Conservation (phyloP, 2,113 vertebrate species). For the Nesospiza acunhae region DNA sequence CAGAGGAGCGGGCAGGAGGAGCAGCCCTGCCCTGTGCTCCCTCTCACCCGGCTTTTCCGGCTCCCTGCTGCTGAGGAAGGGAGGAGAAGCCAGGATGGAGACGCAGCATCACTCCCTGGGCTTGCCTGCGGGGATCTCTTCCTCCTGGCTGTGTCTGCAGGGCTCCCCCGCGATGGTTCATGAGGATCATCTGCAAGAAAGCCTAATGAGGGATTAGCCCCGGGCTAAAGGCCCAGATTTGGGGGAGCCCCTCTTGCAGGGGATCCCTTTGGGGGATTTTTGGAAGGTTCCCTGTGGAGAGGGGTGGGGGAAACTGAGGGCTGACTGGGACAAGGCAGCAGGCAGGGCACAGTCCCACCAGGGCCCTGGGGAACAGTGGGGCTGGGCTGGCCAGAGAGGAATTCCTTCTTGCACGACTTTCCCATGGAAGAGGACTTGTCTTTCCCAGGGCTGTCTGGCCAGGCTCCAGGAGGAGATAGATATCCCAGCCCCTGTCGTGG, state of each 20-base stretch:
- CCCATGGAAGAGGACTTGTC: slow-evolving; percentile 47
- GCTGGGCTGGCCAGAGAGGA: background rate
- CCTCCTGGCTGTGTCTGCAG: background rate
- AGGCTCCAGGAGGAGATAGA: slow-evolving; percentile 1
- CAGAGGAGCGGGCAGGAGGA: accelerated
- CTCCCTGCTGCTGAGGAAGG: background rate
- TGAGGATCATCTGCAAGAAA: background rate
- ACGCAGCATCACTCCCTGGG: background rate
- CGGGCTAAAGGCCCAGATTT: background rate
- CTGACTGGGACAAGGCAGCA: background rate
- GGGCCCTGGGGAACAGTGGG: background rate
- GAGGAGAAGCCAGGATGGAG: background rate
- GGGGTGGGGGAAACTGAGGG: accelerated
- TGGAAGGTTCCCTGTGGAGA: background rate
- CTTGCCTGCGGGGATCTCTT: background rate
- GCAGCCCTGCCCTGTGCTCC: accelerated
- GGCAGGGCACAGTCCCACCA: background rate
- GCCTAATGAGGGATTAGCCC: background rate
- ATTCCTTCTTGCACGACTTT: slow-evolving; percentile 35
- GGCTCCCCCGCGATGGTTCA: background rate
- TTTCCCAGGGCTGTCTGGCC: slow-evolving; percentile 57
- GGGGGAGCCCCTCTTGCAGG: background rate
- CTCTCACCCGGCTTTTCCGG: background rate
- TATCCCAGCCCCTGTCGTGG: background rate
- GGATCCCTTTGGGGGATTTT: background rate